These are phyloP conservation scores for Furcula furcula DNA, from an alignment of 2,888 invertebrate species.

Conservation along the genomic window DNA sequence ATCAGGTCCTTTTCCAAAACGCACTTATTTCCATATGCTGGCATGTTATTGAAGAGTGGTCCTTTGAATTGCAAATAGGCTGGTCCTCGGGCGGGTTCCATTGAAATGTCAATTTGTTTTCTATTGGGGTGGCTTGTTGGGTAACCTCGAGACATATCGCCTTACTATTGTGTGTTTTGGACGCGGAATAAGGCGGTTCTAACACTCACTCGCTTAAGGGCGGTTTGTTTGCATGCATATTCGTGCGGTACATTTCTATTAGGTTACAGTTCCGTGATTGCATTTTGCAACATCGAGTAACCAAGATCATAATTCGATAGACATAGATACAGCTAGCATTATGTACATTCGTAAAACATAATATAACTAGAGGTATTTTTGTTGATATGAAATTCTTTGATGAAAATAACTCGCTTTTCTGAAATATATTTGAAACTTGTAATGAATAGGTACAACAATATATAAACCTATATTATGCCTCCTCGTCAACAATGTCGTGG, in stretches of 20 bases:
- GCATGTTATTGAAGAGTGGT: constrained; percentile 70
- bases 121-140: constrained; percentile 64
- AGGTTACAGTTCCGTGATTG: background rate
- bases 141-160: constrained; percentile 55
- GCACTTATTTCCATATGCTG: constrained; percentile 71
- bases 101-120: constrained; percentile 81
- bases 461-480: too few species aligned
- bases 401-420: too few species aligned
- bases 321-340: too few species aligned
- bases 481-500: too few species aligned
- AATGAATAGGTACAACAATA: too few species aligned
- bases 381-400: too few species aligned
- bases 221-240: constrained; percentile 29
- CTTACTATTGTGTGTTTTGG: constrained; percentile 50
- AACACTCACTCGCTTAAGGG: constrained; percentile 27
- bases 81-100: constrained; percentile 62
- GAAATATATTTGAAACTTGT: too few species aligned
- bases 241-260: constrained; percentile 24
- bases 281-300: too few species aligned
- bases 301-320: too few species aligned
- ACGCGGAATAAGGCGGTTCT: constrained; percentile 28
- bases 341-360: too few species aligned
- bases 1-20: constrained; percentile 72
- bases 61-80: constrained; percentile 78
- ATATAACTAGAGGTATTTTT: too few species aligned